Base-by-base conservation (phyloP, 2,797 vertebrate species). In the Enoplosus armatus region DNA sequence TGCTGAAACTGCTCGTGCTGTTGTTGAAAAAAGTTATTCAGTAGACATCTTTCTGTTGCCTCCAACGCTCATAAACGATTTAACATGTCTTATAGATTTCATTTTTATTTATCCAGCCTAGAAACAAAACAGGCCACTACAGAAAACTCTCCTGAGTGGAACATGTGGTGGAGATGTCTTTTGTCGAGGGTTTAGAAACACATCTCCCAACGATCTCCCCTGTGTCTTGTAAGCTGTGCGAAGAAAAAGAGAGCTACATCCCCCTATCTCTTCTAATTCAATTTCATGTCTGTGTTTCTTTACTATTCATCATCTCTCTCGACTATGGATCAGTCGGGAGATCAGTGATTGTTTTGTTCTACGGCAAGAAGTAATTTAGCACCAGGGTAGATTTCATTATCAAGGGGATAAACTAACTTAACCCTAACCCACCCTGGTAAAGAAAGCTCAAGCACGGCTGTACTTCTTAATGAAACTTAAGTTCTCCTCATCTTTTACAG, bases 221-320 rank as follows among this genome's bases (percentile, higher is more conserved):
- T 11, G 78, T 77, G 84, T 85, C 55, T 51, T 72, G 74, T 89
- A 85, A 85, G 83, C 80, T 64, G 31, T 45, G 63, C 29, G 72
- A 48, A 76, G 63, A 87, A 71, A 62, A 74, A 71, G 12, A 71
- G n/a, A 47, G 37, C 74, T 15, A 78, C 54, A 64, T 80, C 62
- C 54, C 48, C 56, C 68, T 67, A 71, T 79, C 76, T 77, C 33
- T 59, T 55, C 70, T 77, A 83, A 81, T 85, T 85, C 59, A 80
- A 73, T 83, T 81, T 69, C 18, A 60, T 53, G 59, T 68, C 65
- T 65, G 24, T 70, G 63, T 67, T 66, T 72, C 62, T 72, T 63
- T 54, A 55, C 67, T 58, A 18, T 59, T 83, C 43, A 8, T 59
- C 26, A 8, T 75, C 62, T 82, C 68, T 62, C 72, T 51, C 6